Conservation (phyloP, 2,113 vertebrate species). For the Lepisosteus osseus region DNA sequence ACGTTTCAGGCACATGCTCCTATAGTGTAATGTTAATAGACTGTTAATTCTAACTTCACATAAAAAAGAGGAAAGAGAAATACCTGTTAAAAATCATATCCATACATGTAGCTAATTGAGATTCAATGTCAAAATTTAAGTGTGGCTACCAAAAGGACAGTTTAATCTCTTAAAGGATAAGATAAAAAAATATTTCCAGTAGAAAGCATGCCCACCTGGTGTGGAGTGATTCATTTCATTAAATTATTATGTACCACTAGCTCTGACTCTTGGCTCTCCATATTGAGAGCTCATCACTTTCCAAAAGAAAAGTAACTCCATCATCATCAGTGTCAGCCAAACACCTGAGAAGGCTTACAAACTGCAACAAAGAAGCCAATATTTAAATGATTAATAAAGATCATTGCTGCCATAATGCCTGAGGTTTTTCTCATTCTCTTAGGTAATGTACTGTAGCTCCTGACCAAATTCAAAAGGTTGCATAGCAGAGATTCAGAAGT, state of each 20-base stretch:
- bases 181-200: conserved; percentile 24
- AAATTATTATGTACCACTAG: conserved; percentile 38
- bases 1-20: too few relatives aligned
- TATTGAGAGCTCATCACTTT: conserved; percentile 25
- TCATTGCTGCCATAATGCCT: conserved; percentile 18
- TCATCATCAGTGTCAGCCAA: conserved; percentile 31
- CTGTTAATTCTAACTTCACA: too few relatives aligned
- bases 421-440: conserved; percentile 10
- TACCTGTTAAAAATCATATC: too few relatives aligned
- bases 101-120: too few relatives aligned
- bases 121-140: conserved; percentile 8
- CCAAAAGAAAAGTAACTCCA: conserved; percentile 18
- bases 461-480: conserved; percentile 13
- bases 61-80: too few relatives aligned
- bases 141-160: conserved; percentile 26
- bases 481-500: conserved; percentile 20
- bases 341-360: conserved; percentile 15
- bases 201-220: conserved; percentile 27
- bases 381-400: conserved; percentile 43
- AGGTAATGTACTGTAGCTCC: not conserved
- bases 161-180: conserved; percentile 29
- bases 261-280: conserved; percentile 23
- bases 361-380: conserved; percentile 20
- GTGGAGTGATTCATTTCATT: conserved; percentile 39
- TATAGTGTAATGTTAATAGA: too few relatives aligned